Evolutionary conservation across 1,140 invertebrate species (phyloP).

Genomic region (Diabrotica virgifera): DNA sequence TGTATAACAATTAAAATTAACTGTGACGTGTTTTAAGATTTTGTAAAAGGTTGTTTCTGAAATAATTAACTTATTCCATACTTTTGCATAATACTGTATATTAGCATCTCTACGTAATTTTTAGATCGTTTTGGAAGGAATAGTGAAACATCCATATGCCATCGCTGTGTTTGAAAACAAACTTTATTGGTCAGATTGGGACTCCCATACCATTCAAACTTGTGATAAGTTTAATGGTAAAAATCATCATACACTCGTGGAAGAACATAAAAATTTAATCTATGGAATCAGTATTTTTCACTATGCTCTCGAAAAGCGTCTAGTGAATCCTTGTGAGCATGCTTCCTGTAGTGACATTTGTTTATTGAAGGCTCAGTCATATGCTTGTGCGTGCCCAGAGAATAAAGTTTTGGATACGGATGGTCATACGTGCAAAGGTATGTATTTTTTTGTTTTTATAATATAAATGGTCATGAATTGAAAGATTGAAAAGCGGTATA

Average conservation of each 20-base stretch:
- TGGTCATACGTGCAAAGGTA: constrained; percentile 53
- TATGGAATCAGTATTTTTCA: constrained; percentile 69
- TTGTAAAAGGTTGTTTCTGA: no score
- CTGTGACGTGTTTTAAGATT: no score
- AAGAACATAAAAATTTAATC: constrained; percentile 51
- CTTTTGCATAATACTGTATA: no score
- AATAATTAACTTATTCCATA: no score
- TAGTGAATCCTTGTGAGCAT: constrained; percentile 65
- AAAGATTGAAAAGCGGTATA: no score
- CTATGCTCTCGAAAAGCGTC: constrained; percentile 55
- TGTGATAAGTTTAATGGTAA: constrained; percentile 69
- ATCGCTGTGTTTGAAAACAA: constrained; percentile 83
- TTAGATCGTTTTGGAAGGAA: constrained; percentile 53
- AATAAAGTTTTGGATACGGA: constrained; percentile 59
- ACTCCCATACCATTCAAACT: constrained; percentile 59
- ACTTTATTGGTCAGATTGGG: constrained; percentile 85
- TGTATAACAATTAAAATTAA: no score
- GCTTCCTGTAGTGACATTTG: constrained; percentile 77
- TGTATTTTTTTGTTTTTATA: constrained; percentile 14
- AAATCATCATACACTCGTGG: constrained; percentile 54
- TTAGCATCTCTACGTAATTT: neutral
- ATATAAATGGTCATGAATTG: neutral
- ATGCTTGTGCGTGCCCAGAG: constrained; percentile 76
- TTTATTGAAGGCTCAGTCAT: constrained; percentile 62
- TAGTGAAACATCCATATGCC: constrained; percentile 73